Evolutionary conservation across 2,113 vertebrate genomes (phyloP), one percentile per base, ranked within the genome.

Genomic region (Sakesphorus luctuosus): DNA sequence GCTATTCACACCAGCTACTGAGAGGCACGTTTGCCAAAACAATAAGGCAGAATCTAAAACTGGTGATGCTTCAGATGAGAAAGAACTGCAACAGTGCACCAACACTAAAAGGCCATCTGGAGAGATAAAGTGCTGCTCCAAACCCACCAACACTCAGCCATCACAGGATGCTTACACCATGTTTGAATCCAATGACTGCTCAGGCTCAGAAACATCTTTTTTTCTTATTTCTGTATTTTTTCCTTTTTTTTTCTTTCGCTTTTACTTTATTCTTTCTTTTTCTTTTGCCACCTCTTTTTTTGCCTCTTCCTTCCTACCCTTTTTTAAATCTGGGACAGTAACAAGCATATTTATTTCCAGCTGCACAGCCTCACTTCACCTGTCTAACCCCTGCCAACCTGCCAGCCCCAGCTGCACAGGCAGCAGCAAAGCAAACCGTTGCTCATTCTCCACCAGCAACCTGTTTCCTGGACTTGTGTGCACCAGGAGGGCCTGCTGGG

Each of bases 241-340:
- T 28, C 2, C 7, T 29, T 7, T 8, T 24, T 53, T 11, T 28
- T 35, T 11, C 2, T 33, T 9, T 15, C 4, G 33, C 8, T 31
- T 61, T 86, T 23, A 23, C 14, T 50, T n/a, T 14, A 4, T 33
- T 8, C 62, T 46, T 26, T 16, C 6, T 2, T 3, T 46, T 26
- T 16, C 6, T 2, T 3, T 9, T 5, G 2, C 7, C 17, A 5
- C 2, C 3, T 3, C 4, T 50, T 23, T 26, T 33, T 26, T 28
- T 20, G 3, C 1, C 7, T 33, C 13, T 52, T 53, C 12, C 2
- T 3, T 4, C 1, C 5, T 28, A 3, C 12, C 2, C 3, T 26
- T 55, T 75, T 73, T 56, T 1, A 20, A 24, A 52, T 61, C 17
- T 52, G 46, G 13, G 18, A n/a, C 18, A 67, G 4, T 28, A 59